These are phyloP conservation scores for Cetoscarus ocellatus DNA, from an alignment of 2,797 vertebrate genomes.

Conservation along the genomic window DNA sequence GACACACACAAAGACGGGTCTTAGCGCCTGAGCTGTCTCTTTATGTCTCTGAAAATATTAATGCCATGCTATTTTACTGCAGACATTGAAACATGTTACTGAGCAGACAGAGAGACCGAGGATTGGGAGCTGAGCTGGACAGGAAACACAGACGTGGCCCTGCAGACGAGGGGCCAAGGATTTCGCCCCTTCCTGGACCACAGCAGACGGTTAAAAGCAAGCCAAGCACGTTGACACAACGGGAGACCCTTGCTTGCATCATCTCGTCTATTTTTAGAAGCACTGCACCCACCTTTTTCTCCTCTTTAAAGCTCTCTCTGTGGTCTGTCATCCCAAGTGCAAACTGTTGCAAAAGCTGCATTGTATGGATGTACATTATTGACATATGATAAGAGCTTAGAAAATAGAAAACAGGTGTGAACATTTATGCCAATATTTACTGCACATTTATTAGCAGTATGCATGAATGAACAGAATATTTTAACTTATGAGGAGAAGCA, in stretches of 20 bases:
- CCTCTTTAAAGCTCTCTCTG: constrained; percentile 38
- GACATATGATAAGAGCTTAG: too few species aligned
- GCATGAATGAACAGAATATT: too few species aligned
- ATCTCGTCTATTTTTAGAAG: constrained; percentile 84
- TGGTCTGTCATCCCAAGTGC: constrained; percentile 40
- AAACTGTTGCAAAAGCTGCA: constrained; percentile 40
- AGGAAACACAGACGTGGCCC: constrained; percentile 59
- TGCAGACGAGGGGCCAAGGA: constrained; percentile 66
- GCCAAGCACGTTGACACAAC: constrained; percentile 74
- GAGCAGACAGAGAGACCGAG: constrained; percentile 60
- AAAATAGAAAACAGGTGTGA: too few species aligned
- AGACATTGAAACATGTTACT: constrained; percentile 58
- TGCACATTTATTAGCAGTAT: too few species aligned
- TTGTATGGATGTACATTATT: too few species aligned
- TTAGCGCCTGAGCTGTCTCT: constrained; percentile 60
- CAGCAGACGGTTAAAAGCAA: constrained; percentile 78
- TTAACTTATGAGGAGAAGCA: too few species aligned
- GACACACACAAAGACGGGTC: constrained; percentile 62
- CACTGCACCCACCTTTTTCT: constrained; percentile 65
- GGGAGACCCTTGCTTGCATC: constrained; percentile 84
- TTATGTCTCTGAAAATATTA: constrained; percentile 66
- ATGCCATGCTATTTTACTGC: constrained; percentile 56
- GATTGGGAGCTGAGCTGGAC: constrained; percentile 36
- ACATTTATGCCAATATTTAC: too few species aligned
- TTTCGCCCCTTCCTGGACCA: constrained; percentile 73